Evolutionary conservation across 2,113 vertebrate species (phyloP), one percentile per base, ranked within the genome.

Genomic region (Crotalus tigris): DNA sequence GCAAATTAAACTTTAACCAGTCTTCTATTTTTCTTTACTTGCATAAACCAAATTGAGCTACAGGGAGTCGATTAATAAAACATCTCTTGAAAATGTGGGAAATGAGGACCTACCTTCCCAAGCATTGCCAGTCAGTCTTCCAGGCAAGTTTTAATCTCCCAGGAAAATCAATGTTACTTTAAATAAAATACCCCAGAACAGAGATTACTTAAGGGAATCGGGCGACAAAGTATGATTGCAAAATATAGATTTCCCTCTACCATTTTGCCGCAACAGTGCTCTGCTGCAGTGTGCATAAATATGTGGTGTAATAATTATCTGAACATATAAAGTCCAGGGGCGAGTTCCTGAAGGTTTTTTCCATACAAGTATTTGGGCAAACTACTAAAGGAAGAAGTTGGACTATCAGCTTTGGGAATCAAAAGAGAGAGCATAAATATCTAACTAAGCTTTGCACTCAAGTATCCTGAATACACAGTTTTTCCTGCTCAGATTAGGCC

Each of bases 121-220:
- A 92, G 91, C 85, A 92, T 88, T 95, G 94, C 94, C 94, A 92
- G 85, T 95, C 94, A 93, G 85, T 95, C 94, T 95, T 95, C 95
- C 92, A 96, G 96, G 95, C 95, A 95, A 88, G 93, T 96, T 97
- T 97, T 97, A 97, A 97, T 96, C 95, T 96, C 95, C 87, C 85
- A 94, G 94, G 94, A 95, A 96, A 96, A 97, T 97, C 97, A 91
- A 97, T 97, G 94, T 97, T 96, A 95, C 96, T 97, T 96, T 95
- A 95, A 97, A 95, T 96, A 97, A 97, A 95, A 93, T 95, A 95
- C 91, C 92, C 92, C 85, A 97, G 95, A 97, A 96, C 92, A 88
- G 91, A 95, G 91, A 96, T 96, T 96, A 97, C 96, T 94, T 93
- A 49, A 75, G 95, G 95, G 96, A 97, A 96, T 95, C 94, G 93